phyloP scores from a whole-genome alignment of 2,113 vertebrate genomes.

The Aviceda subcristata region DNA sequence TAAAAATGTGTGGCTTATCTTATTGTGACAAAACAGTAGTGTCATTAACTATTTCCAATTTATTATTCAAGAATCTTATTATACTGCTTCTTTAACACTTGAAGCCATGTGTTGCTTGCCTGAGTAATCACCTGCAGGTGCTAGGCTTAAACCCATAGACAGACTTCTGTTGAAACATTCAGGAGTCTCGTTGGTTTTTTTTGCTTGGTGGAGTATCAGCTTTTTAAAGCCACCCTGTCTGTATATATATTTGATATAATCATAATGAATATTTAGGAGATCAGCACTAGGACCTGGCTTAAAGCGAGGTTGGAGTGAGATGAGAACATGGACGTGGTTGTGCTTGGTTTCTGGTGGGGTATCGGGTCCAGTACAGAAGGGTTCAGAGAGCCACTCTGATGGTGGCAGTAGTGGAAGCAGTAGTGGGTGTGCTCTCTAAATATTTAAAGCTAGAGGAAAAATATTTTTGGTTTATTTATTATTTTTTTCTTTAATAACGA shows the following conservation, averaged over 20 bases:
- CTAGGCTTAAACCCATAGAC: not conserved
- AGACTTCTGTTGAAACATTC: not conserved
- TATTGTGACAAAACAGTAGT: too few species aligned
- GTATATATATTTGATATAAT: not conserved
- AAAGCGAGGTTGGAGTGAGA: accelerated
- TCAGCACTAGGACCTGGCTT: not conserved
- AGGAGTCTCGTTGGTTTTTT: not conserved
- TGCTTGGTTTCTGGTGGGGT: not conserved
- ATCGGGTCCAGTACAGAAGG: not conserved
- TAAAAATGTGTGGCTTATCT: not conserved
- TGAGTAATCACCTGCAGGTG: not conserved
- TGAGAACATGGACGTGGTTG: not conserved
- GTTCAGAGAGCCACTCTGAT: not conserved
- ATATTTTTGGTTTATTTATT: not conserved
- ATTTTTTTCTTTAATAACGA: not conserved
- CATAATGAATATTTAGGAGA: not conserved
- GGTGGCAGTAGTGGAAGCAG: not conserved
- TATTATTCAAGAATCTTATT: not conserved
- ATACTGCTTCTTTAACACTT: not conserved
- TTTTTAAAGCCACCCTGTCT: not conserved
- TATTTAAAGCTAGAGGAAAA: not conserved
- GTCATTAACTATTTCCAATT: too few species aligned
- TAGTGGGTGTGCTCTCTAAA: not conserved
- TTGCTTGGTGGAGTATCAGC: not conserved
- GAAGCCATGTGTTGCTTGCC: not conserved